phyloP scores from a whole-genome alignment of 1,140 invertebrate species.

The Drosophila ercepeae region DNA sequence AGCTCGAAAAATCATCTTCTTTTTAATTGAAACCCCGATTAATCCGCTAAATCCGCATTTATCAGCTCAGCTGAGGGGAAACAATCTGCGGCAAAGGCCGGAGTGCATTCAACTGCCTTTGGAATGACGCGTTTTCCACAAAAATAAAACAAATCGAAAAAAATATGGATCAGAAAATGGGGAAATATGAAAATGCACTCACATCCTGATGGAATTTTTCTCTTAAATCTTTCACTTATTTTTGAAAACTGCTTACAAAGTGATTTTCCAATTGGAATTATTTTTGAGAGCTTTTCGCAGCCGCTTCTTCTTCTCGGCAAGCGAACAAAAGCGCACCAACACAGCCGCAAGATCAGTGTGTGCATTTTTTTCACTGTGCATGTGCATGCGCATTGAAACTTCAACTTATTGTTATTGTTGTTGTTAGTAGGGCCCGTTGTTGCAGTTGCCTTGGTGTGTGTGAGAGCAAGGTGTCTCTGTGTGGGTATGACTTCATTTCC shows the following conservation, averaged over 20 bases:
- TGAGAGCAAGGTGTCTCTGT: constrained; percentile 33
- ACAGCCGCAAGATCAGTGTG: constrained; percentile 22
- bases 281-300: constrained; percentile 21
- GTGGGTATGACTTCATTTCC: constrained; percentile 82
- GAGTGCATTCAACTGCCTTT: constrained; percentile 72
- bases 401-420: constrained; percentile 42
- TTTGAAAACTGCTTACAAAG: neutral
- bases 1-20: neutral
- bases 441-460: constrained; percentile 28
- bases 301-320: constrained; percentile 32
- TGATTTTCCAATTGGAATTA: constrained; percentile 36
- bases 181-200: neutral
- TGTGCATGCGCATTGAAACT: constrained; percentile 74
- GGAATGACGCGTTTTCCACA: constrained; percentile 43
- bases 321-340: constrained; percentile 71
- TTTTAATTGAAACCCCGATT: constrained; percentile 12
- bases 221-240: neutral
- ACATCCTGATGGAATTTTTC: neutral
- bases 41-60: constrained; percentile 35
- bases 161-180: neutral
- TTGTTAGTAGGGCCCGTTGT: constrained; percentile 43
- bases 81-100: constrained; percentile 18
- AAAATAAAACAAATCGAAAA: constrained; percentile 11
- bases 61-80: constrained; percentile 42
- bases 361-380: constrained; percentile 37